Base-by-base conservation (phyloP, 2,888 invertebrate species). In the Allolobophora icterica region DNA sequence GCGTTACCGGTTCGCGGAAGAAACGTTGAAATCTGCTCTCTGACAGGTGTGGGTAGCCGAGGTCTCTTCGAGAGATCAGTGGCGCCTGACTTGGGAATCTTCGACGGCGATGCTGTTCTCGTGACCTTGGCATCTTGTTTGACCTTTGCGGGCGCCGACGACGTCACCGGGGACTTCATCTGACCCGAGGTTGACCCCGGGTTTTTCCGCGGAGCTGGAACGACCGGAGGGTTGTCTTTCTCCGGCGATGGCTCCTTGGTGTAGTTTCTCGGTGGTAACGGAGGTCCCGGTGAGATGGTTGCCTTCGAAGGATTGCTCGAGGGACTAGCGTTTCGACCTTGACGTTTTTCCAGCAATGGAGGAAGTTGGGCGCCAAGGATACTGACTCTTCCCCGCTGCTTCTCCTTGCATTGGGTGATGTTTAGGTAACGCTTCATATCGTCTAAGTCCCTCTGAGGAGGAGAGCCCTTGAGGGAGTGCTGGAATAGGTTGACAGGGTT, bases 391-490 rank as follows among this genome's bases (percentile, higher is more conserved):
- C 87, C 38, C 35, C 13, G 30, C 35, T 87, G 34, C 8, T 38
- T 87, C 87, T 87, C 87, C 87, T 33, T 34, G 35, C 35, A 87
- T 19, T 87, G 87, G 21, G 87, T 87, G 34, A 87, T 87, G 38
- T 87, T 87, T 5, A 35, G 21, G 17, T 87, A 87, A 3, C 71
- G 71, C n/a, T 87, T 24, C 1, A 24, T 11, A 35, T 38, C 38
- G 30, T 38, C 87, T 19, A 35, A 6, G 21, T 87, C 87, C 24
- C 15, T 87, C 34, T 33, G 1, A 83, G n/a, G 13, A 24, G 83
- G 3, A 6, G 3, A 3, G 3, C 45, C 45, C 24, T 52, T 52
- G 52, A n/a, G 6, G 4, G 21, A 3, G 87, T 87, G 87, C 15
- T 87, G 35, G 38, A 87, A 87, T 6, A 87, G 87, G 38, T 38